Conservation (phyloP, 1,140 invertebrate species). For the Asbolus verrucosus region DNA sequence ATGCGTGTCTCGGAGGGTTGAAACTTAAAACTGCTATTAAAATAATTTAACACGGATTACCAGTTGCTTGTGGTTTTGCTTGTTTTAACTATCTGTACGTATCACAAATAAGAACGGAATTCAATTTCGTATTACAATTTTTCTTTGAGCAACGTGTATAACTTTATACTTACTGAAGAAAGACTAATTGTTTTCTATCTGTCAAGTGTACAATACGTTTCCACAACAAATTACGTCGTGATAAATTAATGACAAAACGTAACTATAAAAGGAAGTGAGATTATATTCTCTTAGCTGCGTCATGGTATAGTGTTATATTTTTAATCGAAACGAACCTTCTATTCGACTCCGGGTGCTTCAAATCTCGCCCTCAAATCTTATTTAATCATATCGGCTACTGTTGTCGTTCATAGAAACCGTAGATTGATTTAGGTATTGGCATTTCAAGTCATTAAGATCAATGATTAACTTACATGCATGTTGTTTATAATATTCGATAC, state of each 20-base stretch:
- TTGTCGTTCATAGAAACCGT: slow-evolving; percentile 49
- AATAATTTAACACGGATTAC: slow-evolving; percentile 24
- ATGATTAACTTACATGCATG: slow-evolving; percentile 49
- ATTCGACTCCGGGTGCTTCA: slow-evolving; percentile 35
- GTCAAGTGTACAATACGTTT: slow-evolving; percentile 54
- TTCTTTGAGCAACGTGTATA: background rate
- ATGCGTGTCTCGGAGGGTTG: slow-evolving; percentile 26
- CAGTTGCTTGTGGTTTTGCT: background rate
- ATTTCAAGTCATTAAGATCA: slow-evolving; percentile 54
- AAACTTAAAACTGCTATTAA: slow-evolving; percentile 32
- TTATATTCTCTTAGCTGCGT: slow-evolving; percentile 51
- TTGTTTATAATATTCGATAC: slow-evolving; percentile 40
- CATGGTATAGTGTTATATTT: slow-evolving; percentile 54
- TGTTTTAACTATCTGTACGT: slow-evolving; percentile 1
- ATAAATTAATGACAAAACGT: slow-evolving; percentile 57
- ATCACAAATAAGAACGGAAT: slow-evolving; percentile 21
- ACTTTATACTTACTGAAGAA: slow-evolving; percentile 25
- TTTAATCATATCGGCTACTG: slow-evolving; percentile 53
- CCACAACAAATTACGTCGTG: slow-evolving; percentile 53
- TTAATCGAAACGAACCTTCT: slow-evolving; percentile 53
- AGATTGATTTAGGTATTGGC: slow-evolving; percentile 52
- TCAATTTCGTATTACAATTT: background rate
- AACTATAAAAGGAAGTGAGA: slow-evolving; percentile 53
- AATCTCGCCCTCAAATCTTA: slow-evolving; percentile 50
- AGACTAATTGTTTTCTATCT: slow-evolving; percentile 59